Evolutionary conservation across 2,797 vertebrate genomes (phyloP), one percentile per base, ranked within the genome.

Genomic region (Serranus cabrilla): DNA sequence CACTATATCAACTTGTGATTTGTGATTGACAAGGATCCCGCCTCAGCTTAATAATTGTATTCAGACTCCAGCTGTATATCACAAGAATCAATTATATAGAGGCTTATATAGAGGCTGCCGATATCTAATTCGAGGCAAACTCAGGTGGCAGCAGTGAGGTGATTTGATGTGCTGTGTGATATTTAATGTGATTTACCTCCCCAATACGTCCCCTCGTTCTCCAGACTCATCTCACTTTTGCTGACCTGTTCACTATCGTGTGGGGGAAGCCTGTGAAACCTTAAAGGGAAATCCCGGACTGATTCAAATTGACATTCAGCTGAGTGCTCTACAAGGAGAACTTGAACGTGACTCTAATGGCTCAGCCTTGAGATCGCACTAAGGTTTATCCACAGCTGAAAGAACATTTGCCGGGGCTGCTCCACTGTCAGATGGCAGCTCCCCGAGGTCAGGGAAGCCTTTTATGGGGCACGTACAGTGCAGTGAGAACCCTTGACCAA

Each of bases 401-500:
- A 83, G 84, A 66, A 83, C 73, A 80, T 86, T 83, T 74, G 40
- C 71, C 18, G 17, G 46, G 74, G 50, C 67, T 71, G 70, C 74
- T 71, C 43, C 7, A 56, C 74, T 66, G 51, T 87, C 85, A 83
- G 81, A 86, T 76, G 64, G 86, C 78, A 73, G 78, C 71, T 84
- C 63, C 82, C 70, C 7, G 77, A 89, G 87, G 89, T 90, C 83
- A 80, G 90, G 87, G 88, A 91, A 91, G 82, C 85, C 80, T 87
- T 90, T 91, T 81, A 82, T 46, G 23, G 83, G 78, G 51, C 63
- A 78, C 5, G 27, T 43, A 34, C 37, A 4, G 11, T 68, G 63
- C 76, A 66, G 55, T 17, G 45, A 81, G 84, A 83, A 86, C 84
- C 71, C 61, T 88, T 86, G 65, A 84, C 84, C 82, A 69, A 85